Conservation (phyloP, 2,797 vertebrate species). For the Hippocampus kuda region DNA sequence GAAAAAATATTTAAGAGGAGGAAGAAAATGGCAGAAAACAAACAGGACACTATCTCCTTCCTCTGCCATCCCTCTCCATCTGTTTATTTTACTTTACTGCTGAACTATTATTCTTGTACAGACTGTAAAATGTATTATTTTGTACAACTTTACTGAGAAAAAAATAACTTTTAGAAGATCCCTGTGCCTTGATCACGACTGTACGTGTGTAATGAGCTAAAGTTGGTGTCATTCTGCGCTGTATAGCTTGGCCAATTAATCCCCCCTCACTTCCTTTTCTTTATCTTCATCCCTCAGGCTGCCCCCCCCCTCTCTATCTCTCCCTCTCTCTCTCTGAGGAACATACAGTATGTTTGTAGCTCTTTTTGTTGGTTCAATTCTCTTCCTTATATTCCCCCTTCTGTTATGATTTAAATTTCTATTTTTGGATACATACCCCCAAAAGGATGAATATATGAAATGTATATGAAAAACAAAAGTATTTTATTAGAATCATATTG, state of each 20-base stretch:
- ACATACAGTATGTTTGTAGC: slow-evolving; percentile 69
- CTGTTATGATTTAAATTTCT: slow-evolving; percentile 64
- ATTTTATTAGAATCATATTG: slow-evolving; percentile 72
- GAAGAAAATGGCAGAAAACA: slow-evolving; percentile 24
- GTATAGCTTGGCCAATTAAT: slow-evolving; percentile 77
- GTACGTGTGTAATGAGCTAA: slow-evolving; percentile 89
- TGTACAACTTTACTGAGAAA: slow-evolving; percentile 90
- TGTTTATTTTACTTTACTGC: slow-evolving; percentile 78
- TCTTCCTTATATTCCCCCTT: slow-evolving; percentile 19
- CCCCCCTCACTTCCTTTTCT: slow-evolving; percentile 28
- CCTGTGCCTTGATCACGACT: slow-evolving; percentile 96
- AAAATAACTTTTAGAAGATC: slow-evolving; percentile 85
- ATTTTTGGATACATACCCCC: slow-evolving; percentile 68
- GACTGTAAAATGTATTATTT: slow-evolving; percentile 97
- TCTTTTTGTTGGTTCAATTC: slow-evolving; percentile 40
- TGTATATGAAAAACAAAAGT: slow-evolving; percentile 68
- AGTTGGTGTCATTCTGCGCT: slow-evolving; percentile 86
- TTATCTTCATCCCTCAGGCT: slow-evolving; percentile 9
- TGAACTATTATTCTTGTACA: slow-evolving; percentile 94
- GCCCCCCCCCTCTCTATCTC: slow-evolving; percentile 10
- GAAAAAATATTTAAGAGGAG: slow-evolving; percentile 39
- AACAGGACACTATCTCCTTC: slow-evolving; percentile 28
- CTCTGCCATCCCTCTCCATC: slow-evolving; percentile 15
- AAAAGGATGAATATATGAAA: slow-evolving; percentile 69
- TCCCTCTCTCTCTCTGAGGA: slow-evolving; percentile 33